Base-by-base conservation (phyloP, 2,797 vertebrate genomes). In the Lepidocolaptes lacrymiger region DNA sequence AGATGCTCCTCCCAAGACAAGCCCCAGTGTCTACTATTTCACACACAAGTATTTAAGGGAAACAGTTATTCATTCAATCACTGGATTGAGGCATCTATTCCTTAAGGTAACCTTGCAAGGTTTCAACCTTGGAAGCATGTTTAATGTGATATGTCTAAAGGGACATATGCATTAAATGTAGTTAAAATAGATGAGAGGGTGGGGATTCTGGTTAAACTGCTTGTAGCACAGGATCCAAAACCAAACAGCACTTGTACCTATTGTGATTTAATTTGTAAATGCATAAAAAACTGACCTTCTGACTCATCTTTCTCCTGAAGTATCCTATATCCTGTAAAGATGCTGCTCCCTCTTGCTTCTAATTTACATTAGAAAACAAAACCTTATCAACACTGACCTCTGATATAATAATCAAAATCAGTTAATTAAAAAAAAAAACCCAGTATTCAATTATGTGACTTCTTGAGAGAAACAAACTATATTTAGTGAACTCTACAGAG, bases 41-140 rank as follows among this genome's bases (percentile, higher is more conserved):
- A 85, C 24, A 64, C 26, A 66, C 5, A 46, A 37, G n/a, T 34
- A 75, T 69, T 56, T 32, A 39, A 63, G 20, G 24, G 14, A 75
- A 85, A 75, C 6, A 22, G 22, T 23, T 44, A 71, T 54, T 62
- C 61, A 51, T 44, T 27, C 39, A 68, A 9, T 23, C 59, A 64
- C 34, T 48, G 26, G n/a, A 72, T 2, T 55, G 63, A 91, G 58
- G 21, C 14, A 89, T 34, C 36, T 41, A 20, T 21, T 81, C 46
- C 36, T 61, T 55, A 44, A 81, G 27, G 55, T 19, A 72, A 56
- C 26, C 27, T 82, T 8, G 39, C 7, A 32, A 69, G 26, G 22
- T 12, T 93, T 52, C 34, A 82, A 32, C 15, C 12, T 43, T 5
- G 4, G 27, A 27, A 71, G 19, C 0, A 0, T 17, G 49, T 22